Evolutionary conservation across 2,888 invertebrate genomes (phyloP), one percentile per base, ranked within the genome.

Genomic region (Rhagium mordax): DNA sequence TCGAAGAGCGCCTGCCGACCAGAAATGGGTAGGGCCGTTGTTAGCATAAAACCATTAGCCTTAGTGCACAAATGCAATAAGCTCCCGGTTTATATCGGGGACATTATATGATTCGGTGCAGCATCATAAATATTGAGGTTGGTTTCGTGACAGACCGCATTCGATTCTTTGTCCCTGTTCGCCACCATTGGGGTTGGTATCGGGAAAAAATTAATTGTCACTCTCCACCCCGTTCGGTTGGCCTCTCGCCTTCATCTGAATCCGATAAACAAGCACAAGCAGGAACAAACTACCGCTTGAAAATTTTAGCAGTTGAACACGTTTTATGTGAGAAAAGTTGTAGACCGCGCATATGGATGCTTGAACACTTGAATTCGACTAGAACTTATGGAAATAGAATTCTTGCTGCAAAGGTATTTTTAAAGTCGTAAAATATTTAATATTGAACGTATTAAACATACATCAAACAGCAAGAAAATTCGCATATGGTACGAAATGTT

Each of bases 131-230:
- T 79, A 75, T 76, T 53, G 66, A 59, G 55, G 66, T 71, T 60
- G 69, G 76, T 72, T 73, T 77, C 62, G 71, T 79, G 76, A 79
- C 79, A 79, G 72, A 79, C 79, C 79, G 74, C 79, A 76, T 59
- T 75, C 71, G 72, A 33, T 60, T 66, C 70, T 70, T 70, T 70
- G 67, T 70, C 67, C 49, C 61, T 59, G 59, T 70, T 53, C 53
- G 64, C 59, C 59, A 48, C 66, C 65, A 51, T 69, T 70, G 61
- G 70, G 70, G 69, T 70, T 70, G 70, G 3, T 55, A 41, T 29
- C 57, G 62, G 29, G 59, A 74, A 76, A 75, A 76, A 74, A 76
- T 76, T 76, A 76, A 74, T 76, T 72, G 74, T 66, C 70, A 73
- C 72, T 76, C 74, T 74, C 64, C 62, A 67, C 67, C 47, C 18